Base-by-base conservation (phyloP, 2,888 invertebrate species). In the Deilephila porcellus region DNA sequence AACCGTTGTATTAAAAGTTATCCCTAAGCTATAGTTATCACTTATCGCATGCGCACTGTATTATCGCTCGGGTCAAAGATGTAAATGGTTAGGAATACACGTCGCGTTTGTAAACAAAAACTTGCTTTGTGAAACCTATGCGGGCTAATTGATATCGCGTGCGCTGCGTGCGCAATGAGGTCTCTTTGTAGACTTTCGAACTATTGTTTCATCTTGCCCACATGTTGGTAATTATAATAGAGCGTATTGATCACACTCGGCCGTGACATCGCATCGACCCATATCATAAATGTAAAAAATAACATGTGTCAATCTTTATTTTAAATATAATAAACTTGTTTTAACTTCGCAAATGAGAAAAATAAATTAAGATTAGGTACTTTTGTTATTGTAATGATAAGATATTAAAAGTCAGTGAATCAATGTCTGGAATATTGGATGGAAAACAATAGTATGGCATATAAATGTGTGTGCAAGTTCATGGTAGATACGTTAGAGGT, bases 101-200 rank as follows among this genome's bases (percentile, higher is more conserved):
- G 73, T 77, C 80, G 76, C 74, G 78, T 83, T 82, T 78, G 81
- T 84, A 87, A 85, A 89, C 87, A 90, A 86, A 86, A 85, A 81
- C 80, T 80, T 79, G 80, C 82, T 81, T 85, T 87, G 87, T 89
- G 84, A 84, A 86, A 84, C 85, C 79, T 83, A 89, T 90, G 85
- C 86, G 86, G 88, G 86, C 81, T 90, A 90, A 90, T 91, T 87
- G 87, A 85, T 86, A 86, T 82, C 80, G 85, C 86, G 85, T 87
- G 89, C 76, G 79, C 74, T 81, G 86, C 82, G 81, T 89, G 82
- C 82, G 79, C 76, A 86, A 89, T 87, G 81, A 85, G 78, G 78
- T 79, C 82, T 80, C 81, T 80, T 85, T 83, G 83, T 86, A 82
- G 78, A 79, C 81, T 84, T 82, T 80, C 80, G 76, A 84, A 84